Conservation (phyloP, 2,113 vertebrate genomes). For the Felis chaus region DNA sequence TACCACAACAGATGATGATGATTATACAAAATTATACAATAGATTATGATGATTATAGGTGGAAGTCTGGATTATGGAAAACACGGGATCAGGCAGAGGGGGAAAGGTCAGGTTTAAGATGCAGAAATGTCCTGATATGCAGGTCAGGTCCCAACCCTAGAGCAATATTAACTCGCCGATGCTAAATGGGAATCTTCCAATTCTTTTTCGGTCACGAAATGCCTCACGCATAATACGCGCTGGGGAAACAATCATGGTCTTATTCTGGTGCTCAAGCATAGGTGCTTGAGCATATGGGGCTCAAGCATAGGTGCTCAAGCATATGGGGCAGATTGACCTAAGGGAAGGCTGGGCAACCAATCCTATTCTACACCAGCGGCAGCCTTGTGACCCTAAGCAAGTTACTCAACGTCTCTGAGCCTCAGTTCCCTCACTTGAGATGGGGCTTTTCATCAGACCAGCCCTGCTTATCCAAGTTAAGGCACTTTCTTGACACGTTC, state of each 20-base stretch:
- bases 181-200: neutral
- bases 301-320: neutral
- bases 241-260: neutral
- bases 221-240: neutral
- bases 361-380: neutral
- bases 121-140: neutral
- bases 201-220: neutral
- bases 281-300: no score
- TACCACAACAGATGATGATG: no score
- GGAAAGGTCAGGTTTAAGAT: neutral
- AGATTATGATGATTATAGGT: neutral
- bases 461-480: neutral
- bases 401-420: neutral
- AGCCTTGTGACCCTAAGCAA: neutral
- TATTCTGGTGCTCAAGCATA: neutral
- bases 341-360: neutral
- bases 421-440: neutral
- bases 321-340: neutral
- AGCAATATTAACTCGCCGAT: neutral
- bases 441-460: neutral
- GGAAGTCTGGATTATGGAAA: neutral
- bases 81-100: neutral
- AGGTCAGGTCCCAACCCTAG: neutral
- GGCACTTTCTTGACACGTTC: neutral
- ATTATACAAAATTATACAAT: neutral